Percentiles rank a stretch among this genome's conserved stretches.
phyloP scores from a whole-genome alignment of 1,140 invertebrate species.

The Ruditapes philippinarum region DNA sequence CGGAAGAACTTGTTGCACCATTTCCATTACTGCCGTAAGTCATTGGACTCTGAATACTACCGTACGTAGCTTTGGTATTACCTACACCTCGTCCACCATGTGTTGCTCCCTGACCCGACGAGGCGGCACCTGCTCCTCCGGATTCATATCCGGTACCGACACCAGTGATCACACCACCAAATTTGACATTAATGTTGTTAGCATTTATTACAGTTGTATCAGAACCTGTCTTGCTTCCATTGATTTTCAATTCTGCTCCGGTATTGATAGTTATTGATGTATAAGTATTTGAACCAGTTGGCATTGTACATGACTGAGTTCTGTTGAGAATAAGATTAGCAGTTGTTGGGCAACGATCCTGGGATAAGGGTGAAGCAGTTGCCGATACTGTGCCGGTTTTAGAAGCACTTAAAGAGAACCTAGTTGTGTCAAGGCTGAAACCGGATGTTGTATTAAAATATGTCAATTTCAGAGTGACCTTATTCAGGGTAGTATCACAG shows the following conservation, averaged over 20 bases:
- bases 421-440: constrained; percentile 37
- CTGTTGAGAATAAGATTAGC: constrained; percentile 60
- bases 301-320: constrained; percentile 70
- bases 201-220: constrained; percentile 75
- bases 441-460: constrained; percentile 67
- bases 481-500: constrained; percentile 59
- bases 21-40: constrained; percentile 79
- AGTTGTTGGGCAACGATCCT: constrained; percentile 45
- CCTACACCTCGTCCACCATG: constrained; percentile 74
- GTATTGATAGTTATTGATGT: constrained; percentile 71
- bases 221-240: constrained; percentile 70
- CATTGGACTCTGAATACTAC: constrained; percentile 72
- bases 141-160: constrained; percentile 71
- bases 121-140: constrained; percentile 70
- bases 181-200: constrained; percentile 73
- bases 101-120: constrained; percentile 66
- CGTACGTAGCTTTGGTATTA: constrained; percentile 70
- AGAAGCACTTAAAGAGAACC: constrained; percentile 37
- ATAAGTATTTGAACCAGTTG: constrained; percentile 69
- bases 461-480: constrained; percentile 63
- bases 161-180: constrained; percentile 72
- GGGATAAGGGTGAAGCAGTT: constrained; percentile 10
- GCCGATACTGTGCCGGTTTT: constrained; percentile 36
- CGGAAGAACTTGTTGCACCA: constrained; percentile 62
- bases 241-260: constrained; percentile 71